Conservation (phyloP, 2,113 vertebrate species). For the Microtus pennsylvanicus region DNA sequence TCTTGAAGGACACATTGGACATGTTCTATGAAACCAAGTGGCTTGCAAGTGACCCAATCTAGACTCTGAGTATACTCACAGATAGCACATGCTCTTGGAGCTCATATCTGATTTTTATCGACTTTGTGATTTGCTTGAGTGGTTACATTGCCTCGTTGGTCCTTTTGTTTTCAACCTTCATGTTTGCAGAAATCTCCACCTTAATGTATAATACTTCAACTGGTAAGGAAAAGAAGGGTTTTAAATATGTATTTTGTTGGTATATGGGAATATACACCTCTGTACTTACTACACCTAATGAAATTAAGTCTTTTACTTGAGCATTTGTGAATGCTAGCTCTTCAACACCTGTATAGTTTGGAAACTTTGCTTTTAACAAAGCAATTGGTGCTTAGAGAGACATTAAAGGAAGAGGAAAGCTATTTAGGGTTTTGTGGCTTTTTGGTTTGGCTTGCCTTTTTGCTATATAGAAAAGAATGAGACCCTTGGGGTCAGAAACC, state of each 20-base stretch:
- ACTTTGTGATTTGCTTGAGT: not conserved
- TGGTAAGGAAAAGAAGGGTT: not conserved
- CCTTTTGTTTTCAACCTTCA: not conserved
- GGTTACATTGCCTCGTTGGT: not conserved
- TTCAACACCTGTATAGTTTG: constrained; percentile 53
- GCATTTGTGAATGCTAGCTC: not conserved
- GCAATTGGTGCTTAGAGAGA: constrained; percentile 55
- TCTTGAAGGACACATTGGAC: not conserved
- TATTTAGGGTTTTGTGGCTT: constrained; percentile 56
- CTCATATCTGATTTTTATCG: not conserved
- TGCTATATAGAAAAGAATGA: constrained; percentile 11
- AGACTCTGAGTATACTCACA: not conserved
- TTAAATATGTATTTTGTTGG: not conserved
- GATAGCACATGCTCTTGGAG: not conserved
- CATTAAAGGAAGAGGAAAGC: constrained; percentile 43
- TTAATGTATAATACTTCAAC: not conserved
- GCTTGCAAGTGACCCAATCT: not conserved
- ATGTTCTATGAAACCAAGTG: not conserved
- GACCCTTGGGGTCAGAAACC: not conserved
- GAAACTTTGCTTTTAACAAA: constrained; percentile 21
- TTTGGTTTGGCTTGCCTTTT: not conserved
- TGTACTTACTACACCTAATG: not conserved
- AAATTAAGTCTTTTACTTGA: constrained; percentile 19
- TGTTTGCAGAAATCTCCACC: not conserved
- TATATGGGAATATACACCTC: not conserved